Evolutionary conservation across 2,797 vertebrate genomes (phyloP), one percentile per base, ranked within the genome.

Genomic region (Channa striata): DNA sequence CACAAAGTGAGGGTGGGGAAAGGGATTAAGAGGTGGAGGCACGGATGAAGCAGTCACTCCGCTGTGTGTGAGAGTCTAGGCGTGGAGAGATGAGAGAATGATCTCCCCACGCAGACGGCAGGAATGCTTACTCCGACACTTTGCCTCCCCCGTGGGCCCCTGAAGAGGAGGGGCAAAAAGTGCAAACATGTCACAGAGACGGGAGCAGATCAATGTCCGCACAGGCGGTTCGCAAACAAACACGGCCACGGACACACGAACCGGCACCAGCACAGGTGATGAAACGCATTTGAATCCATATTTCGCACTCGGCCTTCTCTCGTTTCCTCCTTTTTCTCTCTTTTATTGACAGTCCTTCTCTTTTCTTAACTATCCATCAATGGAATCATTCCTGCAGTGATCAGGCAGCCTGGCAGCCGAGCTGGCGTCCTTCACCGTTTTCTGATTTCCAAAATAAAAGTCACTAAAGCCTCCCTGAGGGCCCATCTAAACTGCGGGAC

Each of bases 81-180:
- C 36, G 16, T 74, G 81, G 84, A 83, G 83, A 90, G 87, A 92
- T 88, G 84, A 92, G 87, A 85, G 81, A 90, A 85, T 68, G 86
- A 90, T 91, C 74, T 85, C 84, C 25, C 85, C 83, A 82, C 59
- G 42, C 84, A 72, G 74, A 54, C 78, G 72, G 78, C 88, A 90
- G 78, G 83, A 92, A 78, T 63, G 87, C 90, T 91, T 87, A 91
- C 89, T 64, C 74, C 37, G 60, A 82, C 82, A 89, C 84, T 88
- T 91, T 90, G 60, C 39, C 44, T 74, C 62, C 0, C 62, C 78
- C 62, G 25, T 5, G 16, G 53, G 65, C 63, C 33, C 46, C 65
- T 49, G 19, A 67, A 59, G 76, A 50, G 42, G 50, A 69, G 64
- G 25, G 40, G 36, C 7, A 5, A 48, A 30, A 60, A 58, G 54